These are phyloP conservation scores for Nysson spinosus DNA, from an alignment of 2,888 invertebrate genomes.

Conservation along the genomic window DNA sequence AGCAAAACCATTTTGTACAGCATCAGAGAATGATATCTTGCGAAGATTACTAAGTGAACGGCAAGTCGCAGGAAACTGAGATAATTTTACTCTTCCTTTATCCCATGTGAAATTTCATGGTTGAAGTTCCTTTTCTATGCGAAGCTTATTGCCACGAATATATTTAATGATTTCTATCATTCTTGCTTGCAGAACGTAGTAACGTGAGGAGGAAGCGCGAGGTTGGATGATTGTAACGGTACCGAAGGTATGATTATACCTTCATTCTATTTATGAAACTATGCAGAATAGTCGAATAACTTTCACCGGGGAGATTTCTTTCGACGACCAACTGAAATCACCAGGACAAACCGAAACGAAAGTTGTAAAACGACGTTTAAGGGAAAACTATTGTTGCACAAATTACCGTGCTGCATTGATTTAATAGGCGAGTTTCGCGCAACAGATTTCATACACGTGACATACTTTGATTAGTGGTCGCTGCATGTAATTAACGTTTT, in stretches of 20 bases:
- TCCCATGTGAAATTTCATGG: no score
- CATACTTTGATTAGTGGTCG: no score
- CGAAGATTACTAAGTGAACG: background rate
- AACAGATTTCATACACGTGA: no score
- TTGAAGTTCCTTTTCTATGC: no score
- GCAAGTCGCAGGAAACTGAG: background rate
- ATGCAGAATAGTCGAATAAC: slow-evolving; percentile 10
- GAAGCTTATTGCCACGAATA: background rate
- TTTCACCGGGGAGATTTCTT: slow-evolving; percentile 45
- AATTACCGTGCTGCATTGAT: background rate
- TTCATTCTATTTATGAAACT: slow-evolving; percentile 4
- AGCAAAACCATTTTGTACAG: background rate
- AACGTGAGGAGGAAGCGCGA: no score
- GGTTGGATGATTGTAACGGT: background rate
- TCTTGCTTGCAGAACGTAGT: background rate
- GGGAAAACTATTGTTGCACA: background rate
- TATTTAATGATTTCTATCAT: background rate
- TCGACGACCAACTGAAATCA: slow-evolving; percentile 8
- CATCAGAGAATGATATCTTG: background rate
- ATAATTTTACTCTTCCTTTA: background rate
- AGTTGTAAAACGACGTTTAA: background rate
- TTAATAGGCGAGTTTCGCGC: background rate
- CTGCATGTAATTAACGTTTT: no score
- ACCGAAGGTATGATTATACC: background rate
- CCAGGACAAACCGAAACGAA: slow-evolving; percentile 6